Base-by-base conservation (phyloP, 1,140 invertebrate genomes). In the Drosophila azteca region DNA sequence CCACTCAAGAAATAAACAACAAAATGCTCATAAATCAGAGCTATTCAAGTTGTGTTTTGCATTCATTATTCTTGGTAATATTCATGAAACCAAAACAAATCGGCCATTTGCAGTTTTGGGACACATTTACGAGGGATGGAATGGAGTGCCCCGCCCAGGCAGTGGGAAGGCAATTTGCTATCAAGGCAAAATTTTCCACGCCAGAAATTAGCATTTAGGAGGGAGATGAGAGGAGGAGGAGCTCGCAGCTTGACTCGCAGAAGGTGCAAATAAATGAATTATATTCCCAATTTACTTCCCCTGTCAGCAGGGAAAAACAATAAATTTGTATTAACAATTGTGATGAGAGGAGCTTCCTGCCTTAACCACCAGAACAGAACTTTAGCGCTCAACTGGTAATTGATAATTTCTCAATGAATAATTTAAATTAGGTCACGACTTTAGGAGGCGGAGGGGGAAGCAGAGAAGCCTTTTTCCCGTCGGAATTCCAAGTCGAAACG, bases 381-480 rank as follows among this genome's bases (percentile, higher is more conserved):
- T 57, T 57, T 29, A 13, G n/a, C 9, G 1, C 43, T n/a, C n/a
- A 31, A 39, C 43, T 54, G 66, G 68, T 69, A 74, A 74, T 74
- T 73, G 70, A 73, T 48, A 74, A 73, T 70, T 73, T 67, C 45
- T 68, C 65, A 68, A 67, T 45, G 49, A 67, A 54, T 68, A 68
- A 53, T 67, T 26, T 67, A 54, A 35, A 39, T 39, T 39, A 31
- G 20, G 17, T 31, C 11, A 39, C 35, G 9, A 39, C 35, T n/a
- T n/a, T 20, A 20, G 17, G 0, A 11, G 9, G 9, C 58, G 46
- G 7, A 64, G 24, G 17, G 17, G 17, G 17, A 1, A 20, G 17
- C 0, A 20, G 9, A 13, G 9, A 13, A 22, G 39, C 8, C 7
- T 24, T 6, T 5, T 1, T 8, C 9, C 44, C 24, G 8, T 26